phyloP scores from a whole-genome alignment of 2,113 vertebrate genomes.

The Aptenodytes forsteri region DNA sequence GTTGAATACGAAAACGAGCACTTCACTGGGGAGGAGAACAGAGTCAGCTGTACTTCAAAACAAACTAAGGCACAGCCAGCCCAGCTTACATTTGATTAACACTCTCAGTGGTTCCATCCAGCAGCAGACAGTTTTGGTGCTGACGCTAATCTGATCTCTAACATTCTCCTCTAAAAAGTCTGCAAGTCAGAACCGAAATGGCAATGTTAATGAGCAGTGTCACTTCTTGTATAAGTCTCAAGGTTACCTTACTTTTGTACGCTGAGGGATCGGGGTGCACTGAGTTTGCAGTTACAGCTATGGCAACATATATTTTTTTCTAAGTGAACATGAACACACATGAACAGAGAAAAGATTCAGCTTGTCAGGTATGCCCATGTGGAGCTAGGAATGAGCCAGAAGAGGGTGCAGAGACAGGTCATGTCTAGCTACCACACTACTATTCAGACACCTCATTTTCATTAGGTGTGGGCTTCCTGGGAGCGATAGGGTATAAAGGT shows the following conservation, averaged over 20 bases:
- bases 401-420: not conserved
- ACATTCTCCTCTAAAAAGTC: not conserved
- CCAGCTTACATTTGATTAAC: not conserved
- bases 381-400: not conserved
- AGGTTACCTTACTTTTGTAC: not conserved
- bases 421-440: not conserved
- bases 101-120: not conserved
- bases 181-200: not conserved
- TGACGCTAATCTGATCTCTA: not conserved
- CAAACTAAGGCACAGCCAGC: not conserved
- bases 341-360: not conserved
- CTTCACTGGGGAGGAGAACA: conserved; percentile 4
- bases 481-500: not conserved
- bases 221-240: not conserved
- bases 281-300: not conserved
- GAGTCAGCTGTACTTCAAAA: conserved; percentile 25
- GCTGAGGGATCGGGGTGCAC: too few species aligned
- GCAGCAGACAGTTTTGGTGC: not conserved
- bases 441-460: not conserved
- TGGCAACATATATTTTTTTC: rapidly evolving
- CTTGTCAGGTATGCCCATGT: not conserved
- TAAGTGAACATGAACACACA: not conserved
- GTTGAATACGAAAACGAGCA: not conserved
- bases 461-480: not conserved
- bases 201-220: not conserved